Evolutionary conservation across 2,797 vertebrate species (phyloP), one percentile per base, ranked within the genome.

Genomic region (Lagodon rhomboides): DNA sequence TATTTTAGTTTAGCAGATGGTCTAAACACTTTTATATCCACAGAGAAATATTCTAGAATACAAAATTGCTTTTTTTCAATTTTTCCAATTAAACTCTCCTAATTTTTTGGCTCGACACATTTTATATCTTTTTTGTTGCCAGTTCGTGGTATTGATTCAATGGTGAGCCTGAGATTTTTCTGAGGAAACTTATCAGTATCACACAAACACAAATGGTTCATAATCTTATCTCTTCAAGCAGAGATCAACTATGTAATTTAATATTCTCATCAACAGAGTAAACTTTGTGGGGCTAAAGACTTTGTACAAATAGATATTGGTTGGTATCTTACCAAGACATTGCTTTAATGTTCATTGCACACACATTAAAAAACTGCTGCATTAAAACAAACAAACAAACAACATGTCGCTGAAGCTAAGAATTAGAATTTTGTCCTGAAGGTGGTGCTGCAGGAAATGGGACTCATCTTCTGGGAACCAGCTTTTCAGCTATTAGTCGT

Each of bases 221-320:
- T 44, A 56, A 83, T 77, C 62, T 66, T 2, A 22, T 17, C 43
- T 66, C 54, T 62, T 63, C 47, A 55, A 68, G 49, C 41, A 50
- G 30, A 8, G 22, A 82, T 58, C 16, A 15, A 65, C 64, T 66
- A 18, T 38, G n/a, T 60, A 56, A 79, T 81, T 77, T 50, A 74
- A 85, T 71, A 71, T 63, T 67, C 38, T 74, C 51, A 62, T 81
- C 62, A 53, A 67, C 75, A 69, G 49, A 50, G 27, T 51, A 63
- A 79, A 72, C 18, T 46, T 16, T 43, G 60, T 66, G 54, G n/a
- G 16, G 66, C 64, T 61, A 27, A 71, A 65, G 56, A 56, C 63
- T 51, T 53, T 51, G 51, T 62, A 22, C 22, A 62, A 76, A 56
- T 43, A 49, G 38, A 55, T 67, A 66, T 62, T 47, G 65, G 73